Percentiles rank a stretch among this genome's conserved stretches.
phyloP scores from a whole-genome alignment of 2,797 vertebrate species.

The Eupleurogrammus muticus region DNA sequence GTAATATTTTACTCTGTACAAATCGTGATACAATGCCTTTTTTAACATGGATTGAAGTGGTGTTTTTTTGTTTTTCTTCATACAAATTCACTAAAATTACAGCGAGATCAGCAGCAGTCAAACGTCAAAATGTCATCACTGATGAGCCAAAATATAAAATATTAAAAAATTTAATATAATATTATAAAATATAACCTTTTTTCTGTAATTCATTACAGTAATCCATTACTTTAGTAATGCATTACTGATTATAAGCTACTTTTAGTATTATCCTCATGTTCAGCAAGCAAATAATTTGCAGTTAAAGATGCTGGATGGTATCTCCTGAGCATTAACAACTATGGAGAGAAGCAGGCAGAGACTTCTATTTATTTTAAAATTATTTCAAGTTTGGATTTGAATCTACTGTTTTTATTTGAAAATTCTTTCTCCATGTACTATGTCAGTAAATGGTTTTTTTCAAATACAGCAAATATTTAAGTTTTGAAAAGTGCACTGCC shows the following conservation, averaged over 20 bases:
- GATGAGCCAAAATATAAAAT: no score
- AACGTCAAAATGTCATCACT: no score
- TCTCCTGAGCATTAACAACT: not conserved
- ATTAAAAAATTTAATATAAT: no score
- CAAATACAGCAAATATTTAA: not conserved
- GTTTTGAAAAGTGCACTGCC: not conserved
- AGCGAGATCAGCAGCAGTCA: no score
- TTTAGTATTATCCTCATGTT: not conserved
- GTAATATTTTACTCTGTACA: no score
- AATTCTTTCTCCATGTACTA: not conserved
- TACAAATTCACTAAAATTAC: no score
- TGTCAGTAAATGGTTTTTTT: not conserved
- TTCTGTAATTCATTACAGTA: no score
- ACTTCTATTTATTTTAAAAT: not conserved
- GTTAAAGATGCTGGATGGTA: constrained; percentile 1
- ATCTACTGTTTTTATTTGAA: not conserved
- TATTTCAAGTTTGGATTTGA: not conserved
- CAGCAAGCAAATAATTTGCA: constrained; percentile 3
- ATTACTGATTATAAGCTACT: not conserved
- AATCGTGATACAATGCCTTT: no score
- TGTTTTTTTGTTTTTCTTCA: no score
- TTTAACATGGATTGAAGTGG: no score
- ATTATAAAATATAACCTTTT: no score
- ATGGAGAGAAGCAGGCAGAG: not conserved
- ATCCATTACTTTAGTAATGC: not conserved